phyloP scores from a whole-genome alignment of 2,113 vertebrate genomes.

The Malurus alboscapulatus region DNA sequence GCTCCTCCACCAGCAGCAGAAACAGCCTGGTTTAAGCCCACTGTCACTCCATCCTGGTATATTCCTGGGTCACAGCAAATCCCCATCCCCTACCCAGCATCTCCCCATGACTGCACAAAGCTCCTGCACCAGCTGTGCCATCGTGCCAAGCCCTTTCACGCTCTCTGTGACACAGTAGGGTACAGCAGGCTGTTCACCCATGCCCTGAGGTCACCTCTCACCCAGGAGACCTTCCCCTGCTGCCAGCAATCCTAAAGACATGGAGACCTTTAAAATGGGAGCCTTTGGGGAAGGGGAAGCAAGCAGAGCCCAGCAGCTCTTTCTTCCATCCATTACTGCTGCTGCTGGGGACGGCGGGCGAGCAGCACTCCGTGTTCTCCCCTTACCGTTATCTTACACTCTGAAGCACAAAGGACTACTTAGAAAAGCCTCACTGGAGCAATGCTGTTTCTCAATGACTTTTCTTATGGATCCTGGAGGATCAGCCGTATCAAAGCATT shows the following conservation, averaged over 20 bases:
- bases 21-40: background rate
- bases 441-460: slow-evolving; percentile 44
- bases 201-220: background rate
- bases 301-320: background rate
- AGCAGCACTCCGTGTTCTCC: rapidly evolving
- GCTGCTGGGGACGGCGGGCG: rapidly evolving
- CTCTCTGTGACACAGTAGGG: rapidly evolving
- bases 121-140: background rate
- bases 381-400: background rate
- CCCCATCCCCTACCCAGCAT: background rate
- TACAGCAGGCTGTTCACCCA: background rate
- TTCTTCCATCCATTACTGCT: background rate
- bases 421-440: background rate
- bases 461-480: slow-evolving; percentile 45
- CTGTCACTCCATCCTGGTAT: background rate
- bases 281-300: background rate
- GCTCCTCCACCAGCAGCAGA: background rate
- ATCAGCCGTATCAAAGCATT: background rate
- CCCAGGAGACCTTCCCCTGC: background rate
- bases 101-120: rapidly evolving
- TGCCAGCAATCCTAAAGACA: background rate
- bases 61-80: background rate
- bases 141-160: rapidly evolving
- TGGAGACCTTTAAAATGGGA: background rate
- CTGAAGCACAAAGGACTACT: slow-evolving; percentile 13